Base-by-base conservation (phyloP, 37 sponge, comb jelly and placozoan species). In the Ianthella basta region DNA sequence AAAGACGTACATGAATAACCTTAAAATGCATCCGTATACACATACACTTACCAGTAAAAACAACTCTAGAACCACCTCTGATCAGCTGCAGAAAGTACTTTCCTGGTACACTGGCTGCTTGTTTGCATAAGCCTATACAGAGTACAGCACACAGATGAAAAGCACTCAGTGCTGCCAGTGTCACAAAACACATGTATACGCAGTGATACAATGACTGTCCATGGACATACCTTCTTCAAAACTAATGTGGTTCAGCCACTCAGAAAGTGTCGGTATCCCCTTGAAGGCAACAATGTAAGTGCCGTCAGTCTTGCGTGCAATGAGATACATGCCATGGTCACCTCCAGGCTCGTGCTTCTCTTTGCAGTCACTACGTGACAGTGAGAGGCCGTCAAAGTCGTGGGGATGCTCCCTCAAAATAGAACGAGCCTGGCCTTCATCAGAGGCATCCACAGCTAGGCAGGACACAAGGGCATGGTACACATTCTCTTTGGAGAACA, bases 391-490 rank as follows among this genome's bases (percentile, higher is more conserved):
- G 19, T 83, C 54, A 23, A 91, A 60, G 29, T 38, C 34, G 70
- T 91, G 84, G 0, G 37, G 38, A 38, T 34, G 16, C 12, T 10
- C 32, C 18, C 41, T 18, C 23, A 88, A 59, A 63, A 72, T 50
- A 24, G 5, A 0, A 19, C 38, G 56, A 60, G 63, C 30, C 18
- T 74, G 60, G 19, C 30, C 56, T 20, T 40, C 68, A 33, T 75
- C 81, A n/a, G 36, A 77, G 5, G 59, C 34, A 24, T 50, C 54
- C 35, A 91, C 81, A 37, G 83, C 79, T 64, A 79, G 29, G 40
- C 91, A 91, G 37, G 83, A 84, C 0, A 91, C 40, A 10, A 80
- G 53, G 24, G 87, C 81, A 84, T 91, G 87, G 50, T 86, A 84
- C n/a, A 86, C 79, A 8, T 63, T 87, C 4, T 82, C 87, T 67